phyloP scores from a whole-genome alignment of 2,797 vertebrate genomes.

The Brachymystax lenok region DNA sequence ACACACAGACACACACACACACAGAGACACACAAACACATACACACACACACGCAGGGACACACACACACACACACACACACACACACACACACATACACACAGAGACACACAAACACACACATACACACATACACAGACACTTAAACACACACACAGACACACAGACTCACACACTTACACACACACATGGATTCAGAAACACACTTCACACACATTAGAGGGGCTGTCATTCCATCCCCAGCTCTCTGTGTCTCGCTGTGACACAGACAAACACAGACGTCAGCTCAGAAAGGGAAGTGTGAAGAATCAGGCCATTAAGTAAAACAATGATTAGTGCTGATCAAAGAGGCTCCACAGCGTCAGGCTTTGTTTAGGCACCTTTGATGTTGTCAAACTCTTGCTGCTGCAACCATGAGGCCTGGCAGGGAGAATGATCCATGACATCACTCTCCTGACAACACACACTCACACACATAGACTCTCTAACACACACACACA shows the following conservation, averaged over 20 bases:
- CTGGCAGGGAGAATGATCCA: constrained; percentile 38
- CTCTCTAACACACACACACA: constrained; percentile 12
- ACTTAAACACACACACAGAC: background rate
- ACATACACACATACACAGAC: too few species aligned
- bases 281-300: constrained; percentile 20
- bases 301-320: constrained; percentile 58
- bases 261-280: background rate
- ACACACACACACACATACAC: background rate
- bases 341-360: constrained; percentile 55
- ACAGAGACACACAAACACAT: too few species aligned
- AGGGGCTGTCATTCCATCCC: constrained; percentile 1
- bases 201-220: constrained; percentile 13
- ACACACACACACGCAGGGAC: too few species aligned
- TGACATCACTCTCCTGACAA: background rate
- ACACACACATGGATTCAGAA: constrained; percentile 2
- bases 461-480: constrained; percentile 29
- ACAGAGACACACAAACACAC: too few species aligned
- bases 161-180: background rate
- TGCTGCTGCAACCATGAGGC: constrained; percentile 35
- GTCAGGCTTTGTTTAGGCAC: constrained; percentile 43
- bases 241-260: background rate
- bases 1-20: background rate
- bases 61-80: background rate
- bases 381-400: constrained; percentile 64
- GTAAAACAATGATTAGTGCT: constrained; percentile 59